Percentiles rank a stretch among this genome's conserved stretches.
These are phyloP conservation scores for Lasiurus borealis DNA, from an alignment of 2,113 vertebrate species.

Conservation along the genomic window DNA sequence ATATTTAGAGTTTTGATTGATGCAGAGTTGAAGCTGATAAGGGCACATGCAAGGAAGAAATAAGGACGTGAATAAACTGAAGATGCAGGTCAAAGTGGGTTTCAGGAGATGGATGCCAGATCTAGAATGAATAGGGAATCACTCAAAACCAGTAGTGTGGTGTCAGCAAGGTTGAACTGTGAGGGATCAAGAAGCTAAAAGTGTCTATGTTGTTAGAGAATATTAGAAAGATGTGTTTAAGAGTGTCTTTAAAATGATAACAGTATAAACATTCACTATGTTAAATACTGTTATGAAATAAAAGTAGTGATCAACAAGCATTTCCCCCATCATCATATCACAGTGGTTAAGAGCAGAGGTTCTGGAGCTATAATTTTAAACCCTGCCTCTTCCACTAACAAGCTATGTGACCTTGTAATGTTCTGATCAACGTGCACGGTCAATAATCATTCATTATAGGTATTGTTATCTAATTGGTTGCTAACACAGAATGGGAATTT, in stretches of 20 bases:
- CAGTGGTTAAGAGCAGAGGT: neutral
- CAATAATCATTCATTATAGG: neutral
- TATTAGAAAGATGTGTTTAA: neutral
- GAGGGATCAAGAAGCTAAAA: neutral
- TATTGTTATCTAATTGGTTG: neutral
- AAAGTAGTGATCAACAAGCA: neutral
- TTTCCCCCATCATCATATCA: neutral
- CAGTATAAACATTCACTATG: neutral
- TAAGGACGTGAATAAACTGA: neutral
- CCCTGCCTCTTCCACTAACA: neutral
- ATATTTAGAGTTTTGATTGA: slow-evolving; percentile 29
- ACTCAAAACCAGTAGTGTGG: neutral
- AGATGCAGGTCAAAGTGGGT: neutral
- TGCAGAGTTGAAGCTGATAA: neutral
- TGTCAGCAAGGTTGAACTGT: neutral
- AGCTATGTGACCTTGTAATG: neutral
- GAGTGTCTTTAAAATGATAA: neutral
- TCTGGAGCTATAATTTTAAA: neutral
- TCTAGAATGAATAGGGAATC: neutral
- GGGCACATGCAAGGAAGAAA: neutral
- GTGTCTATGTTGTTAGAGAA: neutral
- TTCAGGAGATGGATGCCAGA: neutral
- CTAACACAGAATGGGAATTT: neutral
- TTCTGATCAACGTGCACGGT: neutral
- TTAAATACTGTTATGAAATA: neutral